Percentiles rank a stretch among this genome's conserved stretches.
phyloP scores from a whole-genome alignment of 2,113 vertebrate species.

The Stegastes partitus region DNA sequence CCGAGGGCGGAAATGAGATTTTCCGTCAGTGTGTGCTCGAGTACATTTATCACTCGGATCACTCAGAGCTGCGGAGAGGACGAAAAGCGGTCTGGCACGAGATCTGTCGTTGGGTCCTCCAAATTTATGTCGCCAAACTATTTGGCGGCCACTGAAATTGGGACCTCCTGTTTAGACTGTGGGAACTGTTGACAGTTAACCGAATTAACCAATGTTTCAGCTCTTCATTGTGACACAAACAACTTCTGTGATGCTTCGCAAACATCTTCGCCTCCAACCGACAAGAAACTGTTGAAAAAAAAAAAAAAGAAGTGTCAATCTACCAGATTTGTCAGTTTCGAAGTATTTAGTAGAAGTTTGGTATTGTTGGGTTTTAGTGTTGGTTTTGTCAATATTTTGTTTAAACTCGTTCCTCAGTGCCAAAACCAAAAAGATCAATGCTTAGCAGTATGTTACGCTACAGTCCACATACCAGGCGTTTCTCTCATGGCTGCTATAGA shows the following conservation, averaged over 20 bases:
- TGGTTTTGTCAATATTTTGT: too few species aligned
- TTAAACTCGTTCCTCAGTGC: too few species aligned
- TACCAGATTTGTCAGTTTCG: not conserved
- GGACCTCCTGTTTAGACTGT: slow-evolving; percentile 71
- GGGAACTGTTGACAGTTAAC: slow-evolving; percentile 60
- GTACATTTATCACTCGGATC: slow-evolving; percentile 72
- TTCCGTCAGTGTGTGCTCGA: slow-evolving; percentile 40
- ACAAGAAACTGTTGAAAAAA: not conserved
- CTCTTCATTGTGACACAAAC: slow-evolving; percentile 52
- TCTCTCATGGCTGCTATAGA: not conserved
- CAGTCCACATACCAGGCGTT: not conserved
- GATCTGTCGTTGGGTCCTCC: slow-evolving; percentile 67
- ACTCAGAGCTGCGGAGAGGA: slow-evolving; percentile 51
- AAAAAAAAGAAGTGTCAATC: not conserved
- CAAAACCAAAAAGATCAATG: not conserved
- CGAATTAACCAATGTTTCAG: slow-evolving; percentile 33
- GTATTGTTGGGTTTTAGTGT: too few species aligned
- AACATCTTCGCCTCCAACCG: not conserved
- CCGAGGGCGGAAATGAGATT: slow-evolving; percentile 65
- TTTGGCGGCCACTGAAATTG: slow-evolving; percentile 65
- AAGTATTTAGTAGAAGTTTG: too few species aligned
- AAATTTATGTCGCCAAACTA: slow-evolving; percentile 65
- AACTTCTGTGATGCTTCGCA: slow-evolving; percentile 21
- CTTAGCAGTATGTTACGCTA: not conserved
- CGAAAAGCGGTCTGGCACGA: slow-evolving; percentile 66